Base-by-base conservation (phyloP, 2,888 invertebrate genomes). In the Marasmarcha lunaedactyla region DNA sequence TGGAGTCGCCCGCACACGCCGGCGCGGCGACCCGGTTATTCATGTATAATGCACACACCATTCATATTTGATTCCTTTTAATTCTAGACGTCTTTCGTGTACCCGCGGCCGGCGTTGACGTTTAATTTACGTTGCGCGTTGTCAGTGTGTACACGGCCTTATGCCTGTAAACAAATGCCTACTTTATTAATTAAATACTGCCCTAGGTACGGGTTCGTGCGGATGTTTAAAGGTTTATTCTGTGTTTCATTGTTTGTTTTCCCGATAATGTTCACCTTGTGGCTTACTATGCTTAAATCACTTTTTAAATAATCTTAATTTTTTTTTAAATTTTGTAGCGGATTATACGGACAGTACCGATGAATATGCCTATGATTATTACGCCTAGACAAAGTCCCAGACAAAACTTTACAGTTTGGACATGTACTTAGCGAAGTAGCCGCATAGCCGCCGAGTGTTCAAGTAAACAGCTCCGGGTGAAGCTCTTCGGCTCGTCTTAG, bases 21-120 rank as follows among this genome's bases (percentile, higher is more conserved):
- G 20, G 4, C 64, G 63, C 57, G 55, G 63, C 57, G 55, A 55
- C 58, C 57, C 51, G 56, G 65, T 66, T 68, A 63, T 71, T 76
- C 78, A 79, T 79, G 66, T 66, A 74, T 73, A 73, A 76, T 81
- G 77, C 68, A 79, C 67, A 65, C 55, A 59, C 65, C 20, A 70
- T 83, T 71, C 76, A 83, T 81, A 78, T 76, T 81, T 79, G 71
- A 81, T 81, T 63, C 71, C 74, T 78, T 81, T 78, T 78, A 79
- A 79, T 79, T 77, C 67, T 60, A 64, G 62, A 59, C 71, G 72
- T 76, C 76, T 77, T 77, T 71, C 69, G 62, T 60, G 54, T 64
- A 20, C 58, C 30, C 54, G 53, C 47, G 50, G 54, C 49, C 46
- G 48, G 46, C 43, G 45, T 53, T 55, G 54, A 51, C 55, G 54